A percentile compares a stretch with the other conserved stretches of the same genome.
phyloP scores from a whole-genome alignment of 2,888 invertebrate species.

The Odontothrips loti region DNA sequence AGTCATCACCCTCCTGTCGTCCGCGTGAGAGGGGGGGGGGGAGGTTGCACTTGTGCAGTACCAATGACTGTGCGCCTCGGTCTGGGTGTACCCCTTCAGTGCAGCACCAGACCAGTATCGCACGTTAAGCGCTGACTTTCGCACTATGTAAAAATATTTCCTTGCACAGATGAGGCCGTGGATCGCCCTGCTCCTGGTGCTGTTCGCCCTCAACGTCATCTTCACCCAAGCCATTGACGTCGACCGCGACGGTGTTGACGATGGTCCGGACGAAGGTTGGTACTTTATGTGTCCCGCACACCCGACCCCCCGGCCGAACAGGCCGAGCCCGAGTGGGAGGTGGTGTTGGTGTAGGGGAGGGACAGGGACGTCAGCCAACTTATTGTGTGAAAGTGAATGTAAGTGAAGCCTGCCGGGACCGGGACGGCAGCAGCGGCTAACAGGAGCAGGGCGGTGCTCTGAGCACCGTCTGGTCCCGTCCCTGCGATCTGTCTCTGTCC shows the following conservation, averaged over 20 bases:
- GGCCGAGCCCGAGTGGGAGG: background rate
- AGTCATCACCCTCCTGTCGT: too few species aligned
- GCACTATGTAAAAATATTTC: too few species aligned
- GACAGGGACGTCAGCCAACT: background rate
- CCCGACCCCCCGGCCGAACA: background rate
- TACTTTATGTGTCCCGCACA: background rate
- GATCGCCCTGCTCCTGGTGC: constrained; percentile 2
- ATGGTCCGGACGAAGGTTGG: background rate
- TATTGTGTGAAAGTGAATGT: background rate
- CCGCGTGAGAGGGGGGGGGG: background rate
- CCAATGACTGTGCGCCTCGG: too few species aligned
- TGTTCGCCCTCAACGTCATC: background rate
- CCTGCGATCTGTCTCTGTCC: too few species aligned
- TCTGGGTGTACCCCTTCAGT: too few species aligned
- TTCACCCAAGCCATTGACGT: background rate
- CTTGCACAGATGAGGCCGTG: background rate
- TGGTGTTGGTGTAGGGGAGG: background rate
- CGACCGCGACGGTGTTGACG: background rate
- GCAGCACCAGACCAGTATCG: too few species aligned
- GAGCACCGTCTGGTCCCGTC: too few species aligned
- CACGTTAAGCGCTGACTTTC: too few species aligned
- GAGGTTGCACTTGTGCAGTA: background rate
- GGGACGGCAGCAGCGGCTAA: background rate
- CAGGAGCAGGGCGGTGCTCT: background rate
- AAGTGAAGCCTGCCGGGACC: too few species aligned